A percentile compares a stretch with the other conserved stretches of the same genome.
These are phyloP conservation scores for Paramormyrops kingsleyae DNA, from an alignment of 2,113 vertebrate species.

Conservation along the genomic window DNA sequence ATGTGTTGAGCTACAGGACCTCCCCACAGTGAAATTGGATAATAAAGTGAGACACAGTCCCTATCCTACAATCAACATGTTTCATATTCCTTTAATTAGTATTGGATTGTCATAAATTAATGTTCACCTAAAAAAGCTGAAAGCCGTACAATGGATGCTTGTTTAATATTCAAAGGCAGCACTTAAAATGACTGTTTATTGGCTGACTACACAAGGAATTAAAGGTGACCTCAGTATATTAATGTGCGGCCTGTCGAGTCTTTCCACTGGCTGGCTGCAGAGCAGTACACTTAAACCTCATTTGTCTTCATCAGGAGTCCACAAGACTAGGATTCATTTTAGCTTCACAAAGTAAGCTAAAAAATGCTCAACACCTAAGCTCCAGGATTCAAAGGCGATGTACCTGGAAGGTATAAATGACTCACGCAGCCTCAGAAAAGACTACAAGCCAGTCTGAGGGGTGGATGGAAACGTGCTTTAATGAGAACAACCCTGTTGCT, in stretches of 20 bases:
- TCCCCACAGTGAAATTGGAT: not conserved
- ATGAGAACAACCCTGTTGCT: not conserved
- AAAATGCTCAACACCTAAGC: not conserved
- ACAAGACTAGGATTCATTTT: not conserved
- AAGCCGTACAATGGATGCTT: not conserved
- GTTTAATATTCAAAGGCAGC: not conserved
- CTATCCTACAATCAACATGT: not conserved
- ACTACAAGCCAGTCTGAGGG: not conserved
- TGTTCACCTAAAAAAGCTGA: not conserved
- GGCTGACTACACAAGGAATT: slow-evolving; percentile 7
- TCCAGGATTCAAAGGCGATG: not conserved
- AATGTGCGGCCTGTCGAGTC: not conserved
- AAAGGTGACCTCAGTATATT: not conserved
- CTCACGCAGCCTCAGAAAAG: no score
- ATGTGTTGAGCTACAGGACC: not conserved
- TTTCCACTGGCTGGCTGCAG: not conserved
- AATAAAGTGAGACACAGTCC: not conserved
- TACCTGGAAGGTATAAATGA: not conserved
- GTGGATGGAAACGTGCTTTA: not conserved
- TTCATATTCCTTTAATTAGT: not conserved
- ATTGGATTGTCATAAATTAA: not conserved
- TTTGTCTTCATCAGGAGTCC: not conserved
- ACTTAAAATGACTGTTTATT: not conserved
- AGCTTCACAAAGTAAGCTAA: not conserved
- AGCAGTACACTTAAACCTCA: not conserved